Evolutionary conservation across 2,888 invertebrate species (phyloP), one percentile per base, ranked within the genome.

Genomic region (Drosophila niveifrons): DNA sequence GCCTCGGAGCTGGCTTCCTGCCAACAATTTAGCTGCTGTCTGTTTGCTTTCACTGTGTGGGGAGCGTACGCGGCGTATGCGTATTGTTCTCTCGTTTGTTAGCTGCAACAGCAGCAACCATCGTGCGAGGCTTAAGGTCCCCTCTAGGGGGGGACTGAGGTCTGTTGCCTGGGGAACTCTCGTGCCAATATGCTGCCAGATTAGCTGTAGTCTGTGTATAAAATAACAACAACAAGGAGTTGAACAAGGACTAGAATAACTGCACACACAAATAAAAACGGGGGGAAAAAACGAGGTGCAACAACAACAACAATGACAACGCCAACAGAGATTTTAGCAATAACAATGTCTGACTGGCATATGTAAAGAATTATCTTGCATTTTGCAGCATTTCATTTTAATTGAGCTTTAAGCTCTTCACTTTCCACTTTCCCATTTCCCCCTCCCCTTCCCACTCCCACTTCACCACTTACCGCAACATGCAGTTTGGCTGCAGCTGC

Each of bases 1-100:
- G 72, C 63, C 68, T 72, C 23, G 23, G 59, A 36, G 78, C 78
- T 84, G 84, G 89, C 89, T 76, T 76, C 66, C 76, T 85, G 84
- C 84, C 84, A 85, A 77, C 89, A 84, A 83, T 83, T 83, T 80
- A 80, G 77, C 61, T 66, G 63, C 75, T 77, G 75, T 64, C 74
- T 74, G 67, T 86, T 69, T 77, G 65, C 75, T 18, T 72, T 84
- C 51, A 11, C n/a, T n/a, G 13, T 1, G 11, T 9, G 29, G 41
- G 4, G 23, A 23, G 41, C 53, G 56, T 39, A 80, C 83, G 64
- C 44, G 80, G 74, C 86, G 82, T 80, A 86, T 86, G 75, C 87
- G 81, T 78, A 83, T 86, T 84, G 87, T 82, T 72, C 76, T 61
- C 68, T 48, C 59, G 36, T 47, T 63, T 69, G 77, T 66, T 61